A percentile compares a stretch with the other conserved stretches of the same genome.
These are phyloP conservation scores for Cirrhinus molitorella DNA, from an alignment of 2,797 vertebrate species.

Conservation along the genomic window DNA sequence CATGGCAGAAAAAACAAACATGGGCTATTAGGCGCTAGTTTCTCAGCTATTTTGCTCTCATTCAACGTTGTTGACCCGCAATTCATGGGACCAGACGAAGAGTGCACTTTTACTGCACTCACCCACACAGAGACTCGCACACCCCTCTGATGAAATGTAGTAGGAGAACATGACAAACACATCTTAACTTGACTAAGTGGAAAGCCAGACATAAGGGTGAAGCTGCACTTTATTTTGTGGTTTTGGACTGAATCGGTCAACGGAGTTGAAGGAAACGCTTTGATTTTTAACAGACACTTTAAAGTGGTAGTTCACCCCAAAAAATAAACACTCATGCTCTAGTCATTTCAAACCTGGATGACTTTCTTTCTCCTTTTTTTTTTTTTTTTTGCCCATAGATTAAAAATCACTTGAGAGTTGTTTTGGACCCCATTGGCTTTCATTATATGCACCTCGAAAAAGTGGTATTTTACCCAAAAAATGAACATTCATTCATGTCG, in stretches of 20 bases:
- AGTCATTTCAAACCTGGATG: background rate
- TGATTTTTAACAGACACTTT: background rate
- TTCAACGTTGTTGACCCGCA: background rate
- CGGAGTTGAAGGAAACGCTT: background rate
- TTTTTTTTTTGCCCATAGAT: no score
- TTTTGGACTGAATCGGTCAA: background rate
- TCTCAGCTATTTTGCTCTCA: conserved; percentile 8
- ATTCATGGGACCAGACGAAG: conserved; percentile 1
- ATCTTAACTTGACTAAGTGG: conserved; percentile 5
- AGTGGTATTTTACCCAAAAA: no score
- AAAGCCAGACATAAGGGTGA: conserved; percentile 21
- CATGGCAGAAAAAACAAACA: conserved; percentile 1
- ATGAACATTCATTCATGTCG: no score
- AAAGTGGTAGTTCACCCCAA: background rate
- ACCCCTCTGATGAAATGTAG: conserved; percentile 13
- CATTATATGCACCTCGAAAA: no score
- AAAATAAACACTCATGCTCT: background rate
- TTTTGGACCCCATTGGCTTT: no score
- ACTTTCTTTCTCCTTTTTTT: no score
- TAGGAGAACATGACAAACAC: conserved; percentile 33
- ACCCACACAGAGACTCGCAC: background rate
- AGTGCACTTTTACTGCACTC: conserved; percentile 24
- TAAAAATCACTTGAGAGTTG: no score
- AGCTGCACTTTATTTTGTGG: background rate
- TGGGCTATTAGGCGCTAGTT: background rate